Base-by-base conservation (phyloP, 2,113 vertebrate genomes). In the Sphyrna mokarran region DNA sequence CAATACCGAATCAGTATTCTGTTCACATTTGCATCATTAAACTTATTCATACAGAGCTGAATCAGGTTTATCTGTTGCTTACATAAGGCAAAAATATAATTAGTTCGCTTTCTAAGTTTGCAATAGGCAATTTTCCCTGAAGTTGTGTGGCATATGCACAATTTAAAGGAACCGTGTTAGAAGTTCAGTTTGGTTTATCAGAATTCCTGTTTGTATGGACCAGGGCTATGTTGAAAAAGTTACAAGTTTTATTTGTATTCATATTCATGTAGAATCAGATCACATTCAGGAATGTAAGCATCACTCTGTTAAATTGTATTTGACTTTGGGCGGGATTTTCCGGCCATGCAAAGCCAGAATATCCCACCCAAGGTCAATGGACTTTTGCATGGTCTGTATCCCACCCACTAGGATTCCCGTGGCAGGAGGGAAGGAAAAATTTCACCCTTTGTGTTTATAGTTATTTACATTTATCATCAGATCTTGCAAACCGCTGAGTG, bases 51-150 rank as follows among this genome's bases (percentile, higher is more conserved):
- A 54, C 66, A 95, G 13, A 95, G 94, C 94, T 76, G 94, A 95
- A 95, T 95, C 94, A 95, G 94, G 69, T 95, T 95, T 70, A 95
- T 95, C 94, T 16, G 43, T 95, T 76, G 94, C 94, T 95, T 95
- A 76, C 94, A 95, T 69, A 72, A 95, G 69, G 68, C 69, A 95
- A 95, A 95, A 95, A 76, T 95, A 95, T 95, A 95, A 95, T 95
- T 95, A 95, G 69, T 95, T 70, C 48, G 94, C 69, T 54, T 72
- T 76, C 69, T 33, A 23, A 11, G 43, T 95, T 72, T 95, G 29
- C 69, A 72, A 54, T 33, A 72, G 69, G 29, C 26, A 18, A 4
- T 48, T 95, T 95, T 72, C 43, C 68, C 69, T 70, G 40, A 95
- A 43, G 14, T 26, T 23, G 1, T 29, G 68, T 37, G 40, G 29